Percentiles rank a stretch among this genome's conserved stretches.
phyloP scores from a whole-genome alignment of 1,140 invertebrate species.

The Nixonia krombeini region DNA sequence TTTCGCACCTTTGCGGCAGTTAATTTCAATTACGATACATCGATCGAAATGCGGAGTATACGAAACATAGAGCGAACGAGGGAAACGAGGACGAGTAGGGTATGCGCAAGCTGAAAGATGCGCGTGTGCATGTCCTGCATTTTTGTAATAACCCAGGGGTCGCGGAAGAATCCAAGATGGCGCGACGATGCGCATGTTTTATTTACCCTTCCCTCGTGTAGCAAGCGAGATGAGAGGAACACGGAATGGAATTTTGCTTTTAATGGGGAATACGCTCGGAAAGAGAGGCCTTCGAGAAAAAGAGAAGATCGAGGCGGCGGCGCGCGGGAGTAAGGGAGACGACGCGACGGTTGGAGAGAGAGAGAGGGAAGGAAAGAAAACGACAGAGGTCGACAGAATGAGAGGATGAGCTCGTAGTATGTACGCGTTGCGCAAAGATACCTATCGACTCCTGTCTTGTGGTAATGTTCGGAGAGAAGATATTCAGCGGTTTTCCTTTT shows the following conservation, averaged over 20 bases:
- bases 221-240: constrained; percentile 55
- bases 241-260: constrained; percentile 69
- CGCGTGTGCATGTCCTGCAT: constrained; percentile 64
- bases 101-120: too few species aligned
- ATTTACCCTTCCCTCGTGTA: constrained; percentile 51
- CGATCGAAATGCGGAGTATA: constrained; percentile 14
- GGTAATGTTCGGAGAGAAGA: constrained; percentile 47
- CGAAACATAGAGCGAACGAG: constrained; percentile 7
- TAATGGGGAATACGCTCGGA: constrained; percentile 66
- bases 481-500: constrained; percentile 37
- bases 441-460: constrained; percentile 51
- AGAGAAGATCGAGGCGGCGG: constrained; percentile 40
- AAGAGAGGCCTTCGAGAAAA: constrained; percentile 47
- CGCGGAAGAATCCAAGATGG: constrained; percentile 69
- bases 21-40: constrained; percentile 44
- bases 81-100: constrained; percentile 35
- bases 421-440: constrained; percentile 49
- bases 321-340: constrained; percentile 27
- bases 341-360: too few species aligned
- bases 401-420: constrained; percentile 39
- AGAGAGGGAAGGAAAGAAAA: constrained; percentile 22
- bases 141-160: constrained; percentile 70
- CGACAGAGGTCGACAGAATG: constrained; percentile 33
- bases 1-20: constrained; percentile 28
- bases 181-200: constrained; percentile 59